Evolutionary conservation across 2,888 invertebrate species (phyloP).

Genomic region (Notodonta dromedarius): DNA sequence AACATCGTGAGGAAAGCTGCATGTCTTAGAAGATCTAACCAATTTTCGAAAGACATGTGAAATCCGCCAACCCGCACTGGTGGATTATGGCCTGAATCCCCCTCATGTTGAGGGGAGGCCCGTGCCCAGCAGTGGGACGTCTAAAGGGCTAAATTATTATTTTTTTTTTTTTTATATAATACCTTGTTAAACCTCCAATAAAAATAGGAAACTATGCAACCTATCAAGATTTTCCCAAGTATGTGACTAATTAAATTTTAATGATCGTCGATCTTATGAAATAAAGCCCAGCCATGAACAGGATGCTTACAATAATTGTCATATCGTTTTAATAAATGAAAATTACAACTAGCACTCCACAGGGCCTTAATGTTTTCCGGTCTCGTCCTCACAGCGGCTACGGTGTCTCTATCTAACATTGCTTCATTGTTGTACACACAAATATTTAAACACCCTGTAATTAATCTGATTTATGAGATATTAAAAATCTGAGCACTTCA

Average conservation of each 20-base stretch:
- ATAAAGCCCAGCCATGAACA: slow-evolving; percentile 18
- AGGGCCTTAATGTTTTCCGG: slow-evolving; percentile 51
- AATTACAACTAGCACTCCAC: slow-evolving; percentile 32
- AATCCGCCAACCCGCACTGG: too few relatives aligned
- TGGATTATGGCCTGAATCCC: too few relatives aligned
- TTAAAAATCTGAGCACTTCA: slow-evolving; percentile 32
- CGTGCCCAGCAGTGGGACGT: too few relatives aligned
- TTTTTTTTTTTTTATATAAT: too few relatives aligned
- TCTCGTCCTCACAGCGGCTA: slow-evolving; percentile 36
- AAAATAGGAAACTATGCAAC: neutral
- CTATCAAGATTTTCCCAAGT: slow-evolving; percentile 6
- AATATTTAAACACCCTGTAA: slow-evolving; percentile 42
- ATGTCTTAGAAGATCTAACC: too few relatives aligned
- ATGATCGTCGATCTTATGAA: slow-evolving; percentile 8
- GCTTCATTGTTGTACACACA: slow-evolving; percentile 45
- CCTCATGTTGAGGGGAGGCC: too few relatives aligned
- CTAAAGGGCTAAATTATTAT: too few relatives aligned
- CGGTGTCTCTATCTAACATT: slow-evolving; percentile 39
- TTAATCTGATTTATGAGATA: slow-evolving; percentile 49
- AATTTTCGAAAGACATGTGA: too few relatives aligned
- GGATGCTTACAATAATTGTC: slow-evolving; percentile 35
- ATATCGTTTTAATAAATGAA: slow-evolving; percentile 24
- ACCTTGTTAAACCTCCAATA: neutral
- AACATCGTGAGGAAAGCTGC: too few relatives aligned
- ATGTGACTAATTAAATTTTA: slow-evolving; percentile 3